phyloP scores from a whole-genome alignment of 2,113 vertebrate species.

The Malaclemys terrapin region DNA sequence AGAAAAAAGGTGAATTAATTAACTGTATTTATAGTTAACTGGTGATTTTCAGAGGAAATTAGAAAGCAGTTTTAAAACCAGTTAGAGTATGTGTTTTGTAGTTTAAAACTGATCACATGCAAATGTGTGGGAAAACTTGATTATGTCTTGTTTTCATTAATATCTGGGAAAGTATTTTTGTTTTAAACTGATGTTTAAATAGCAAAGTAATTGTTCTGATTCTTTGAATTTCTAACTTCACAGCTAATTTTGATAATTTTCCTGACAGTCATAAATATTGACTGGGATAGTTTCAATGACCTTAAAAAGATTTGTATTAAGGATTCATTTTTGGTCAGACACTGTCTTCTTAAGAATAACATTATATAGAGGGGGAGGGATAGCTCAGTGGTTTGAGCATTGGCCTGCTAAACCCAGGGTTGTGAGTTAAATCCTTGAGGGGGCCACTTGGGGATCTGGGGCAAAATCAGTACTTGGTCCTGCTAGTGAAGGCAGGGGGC shows the following conservation, averaged over 20 bases:
- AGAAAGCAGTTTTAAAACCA: neutral
- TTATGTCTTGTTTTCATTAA: neutral
- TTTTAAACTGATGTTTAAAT: neutral
- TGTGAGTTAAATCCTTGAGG: no score
- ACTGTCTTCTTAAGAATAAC: neutral
- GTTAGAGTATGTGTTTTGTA: neutral
- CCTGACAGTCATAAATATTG: neutral
- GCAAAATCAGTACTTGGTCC: no score
- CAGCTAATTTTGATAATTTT: neutral
- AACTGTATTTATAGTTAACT: neutral
- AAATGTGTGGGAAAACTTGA: neutral
- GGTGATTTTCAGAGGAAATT: neutral
- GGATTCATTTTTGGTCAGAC: neutral
- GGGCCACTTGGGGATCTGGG: no score
- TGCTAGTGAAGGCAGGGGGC: no score
- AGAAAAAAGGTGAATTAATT: conserved; percentile 41
- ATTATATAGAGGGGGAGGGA: neutral
- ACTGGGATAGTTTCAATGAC: no score
- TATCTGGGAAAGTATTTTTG: neutral
- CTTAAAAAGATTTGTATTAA: neutral
- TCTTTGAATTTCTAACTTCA: neutral
- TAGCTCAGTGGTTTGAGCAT: no score
- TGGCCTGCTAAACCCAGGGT: no score
- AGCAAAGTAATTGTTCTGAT: neutral
- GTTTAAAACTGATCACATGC: neutral